Evolutionary conservation across 2,888 invertebrate species (phyloP).

Genomic region (Agriopis aurantiaria): DNA sequence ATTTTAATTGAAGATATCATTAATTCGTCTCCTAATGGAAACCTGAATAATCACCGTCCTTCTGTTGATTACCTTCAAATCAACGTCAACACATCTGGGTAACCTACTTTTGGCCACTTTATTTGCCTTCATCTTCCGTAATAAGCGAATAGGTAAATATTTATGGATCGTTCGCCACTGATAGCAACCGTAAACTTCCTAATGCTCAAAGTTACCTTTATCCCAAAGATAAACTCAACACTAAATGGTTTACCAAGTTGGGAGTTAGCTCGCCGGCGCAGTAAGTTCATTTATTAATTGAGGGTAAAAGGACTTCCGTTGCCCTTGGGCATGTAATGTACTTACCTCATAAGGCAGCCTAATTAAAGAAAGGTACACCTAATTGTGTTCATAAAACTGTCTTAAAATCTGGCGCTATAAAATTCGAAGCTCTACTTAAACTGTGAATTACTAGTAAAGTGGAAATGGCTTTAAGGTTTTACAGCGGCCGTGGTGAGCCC

Average conservation of each 20-base stretch:
- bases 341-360: conserved; percentile 31
- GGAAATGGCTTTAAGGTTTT: conserved; percentile 20
- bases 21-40: not conserved
- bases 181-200: conserved; percentile 39
- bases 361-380: conserved; percentile 37
- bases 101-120: conserved; percentile 18
- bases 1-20: too few relatives aligned
- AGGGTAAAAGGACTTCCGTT: conserved; percentile 49
- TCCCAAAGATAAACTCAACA: conserved; percentile 55
- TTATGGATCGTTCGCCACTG: conserved; percentile 37
- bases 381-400: conserved; percentile 32
- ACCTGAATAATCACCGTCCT: not conserved
- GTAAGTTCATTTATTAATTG: conserved; percentile 57
- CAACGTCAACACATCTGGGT: conserved; percentile 11
- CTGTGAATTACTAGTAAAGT: conserved; percentile 26
- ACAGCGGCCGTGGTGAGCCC: conserved; percentile 15
- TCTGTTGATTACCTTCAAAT: not conserved
- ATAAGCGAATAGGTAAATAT: conserved; percentile 40
- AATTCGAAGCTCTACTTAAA: conserved; percentile 25
- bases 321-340: conserved; percentile 41
- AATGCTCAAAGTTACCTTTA: conserved; percentile 48
- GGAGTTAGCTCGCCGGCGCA: conserved; percentile 41
- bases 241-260: conserved; percentile 54
- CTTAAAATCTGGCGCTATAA: conserved; percentile 31
- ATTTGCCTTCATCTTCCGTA: conserved; percentile 26